A percentile compares a stretch with the other conserved stretches of the same genome.
Evolutionary conservation across 1,140 invertebrate species (phyloP).

Genomic region (Lysiphlebus fabarum): DNA sequence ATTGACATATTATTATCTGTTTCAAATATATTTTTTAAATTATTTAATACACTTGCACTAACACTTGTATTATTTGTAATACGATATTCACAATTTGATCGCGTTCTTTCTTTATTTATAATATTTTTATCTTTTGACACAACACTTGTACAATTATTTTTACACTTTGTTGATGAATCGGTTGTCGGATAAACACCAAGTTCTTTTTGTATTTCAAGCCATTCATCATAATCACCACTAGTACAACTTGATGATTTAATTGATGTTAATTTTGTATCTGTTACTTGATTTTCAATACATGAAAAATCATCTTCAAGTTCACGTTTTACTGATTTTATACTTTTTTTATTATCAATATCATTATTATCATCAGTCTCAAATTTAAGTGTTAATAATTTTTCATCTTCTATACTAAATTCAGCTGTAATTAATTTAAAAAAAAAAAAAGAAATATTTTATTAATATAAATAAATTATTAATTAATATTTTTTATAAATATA

Average conservation of each 20-base stretch:
- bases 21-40: slow-evolving; percentile 35
- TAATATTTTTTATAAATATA: slow-evolving; percentile 1
- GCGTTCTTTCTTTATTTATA: slow-evolving; percentile 40
- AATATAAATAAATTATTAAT: slow-evolving; percentile 8
- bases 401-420: slow-evolving; percentile 49
- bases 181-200: slow-evolving; percentile 54
- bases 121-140: slow-evolving; percentile 27
- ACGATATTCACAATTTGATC: slow-evolving; percentile 48
- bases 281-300: slow-evolving; percentile 33
- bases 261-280: slow-evolving; percentile 41
- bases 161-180: slow-evolving; percentile 41
- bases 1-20: slow-evolving; percentile 24
- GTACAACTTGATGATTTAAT: slow-evolving; percentile 42
- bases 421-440: slow-evolving; percentile 33
- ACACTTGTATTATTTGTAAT: slow-evolving; percentile 8
- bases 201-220: slow-evolving; percentile 68
- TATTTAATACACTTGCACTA: slow-evolving; percentile 29
- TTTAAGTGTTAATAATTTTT: slow-evolving; percentile 50
- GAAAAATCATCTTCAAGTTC: slow-evolving; percentile 50
- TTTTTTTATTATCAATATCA: slow-evolving; percentile 32
- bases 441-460: slow-evolving; percentile 6
- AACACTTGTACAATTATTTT: slow-evolving; percentile 32
- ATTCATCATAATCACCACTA: slow-evolving; percentile 63
- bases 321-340: slow-evolving; percentile 39
- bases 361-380: slow-evolving; percentile 41